Base-by-base conservation (phyloP, 2,888 invertebrate genomes). In the Pterostichus niger region DNA sequence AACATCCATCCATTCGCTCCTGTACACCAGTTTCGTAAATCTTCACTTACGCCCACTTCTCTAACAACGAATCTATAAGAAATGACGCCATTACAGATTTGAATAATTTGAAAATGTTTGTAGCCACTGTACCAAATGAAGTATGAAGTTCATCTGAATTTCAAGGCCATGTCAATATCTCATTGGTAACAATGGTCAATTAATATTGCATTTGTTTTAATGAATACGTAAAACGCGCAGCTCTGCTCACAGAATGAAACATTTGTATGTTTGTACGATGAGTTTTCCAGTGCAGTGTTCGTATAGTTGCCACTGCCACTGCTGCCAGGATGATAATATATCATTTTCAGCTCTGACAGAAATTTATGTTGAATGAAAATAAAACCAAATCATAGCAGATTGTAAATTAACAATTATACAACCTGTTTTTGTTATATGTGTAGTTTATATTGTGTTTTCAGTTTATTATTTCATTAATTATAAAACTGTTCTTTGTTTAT, bases 301-400 rank as follows among this genome's bases (percentile, higher is more conserved):
- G 24, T 24, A 24, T 40, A 40, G 3, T 59, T 59, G 59, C 24
- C 6, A 24, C 10, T 59, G 59, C 31, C 31, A 31, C 24, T 17
- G 9, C 10, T 59, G 59, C 31, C 31, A 31, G 10, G 10, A 11
- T 40, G 44, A 44, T 68, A 68, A 68, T 68, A 68, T 68, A 40
- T 68, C 68, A 68, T 68, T 68, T 54, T 68, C 44, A 44, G 6
- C 40, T 13, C 68, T 68, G 68, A 40, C 68, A 68, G 33, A 40
- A 68, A 68, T 68, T 68, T 68, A 44, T 44, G 68, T 68, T 68
- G 13, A 68, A 68, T 68, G 68, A 33, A 54, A 68, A 68, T 68
- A 68, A 68, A 68, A 68, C 68, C 13, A 44, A 68, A 68, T 40
- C 40, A 13, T 13, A 68, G 15, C 44, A 68, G 17, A 68, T 68